Conservation (phyloP, 2,113 vertebrate species). For the Thomomys bottae region DNA sequence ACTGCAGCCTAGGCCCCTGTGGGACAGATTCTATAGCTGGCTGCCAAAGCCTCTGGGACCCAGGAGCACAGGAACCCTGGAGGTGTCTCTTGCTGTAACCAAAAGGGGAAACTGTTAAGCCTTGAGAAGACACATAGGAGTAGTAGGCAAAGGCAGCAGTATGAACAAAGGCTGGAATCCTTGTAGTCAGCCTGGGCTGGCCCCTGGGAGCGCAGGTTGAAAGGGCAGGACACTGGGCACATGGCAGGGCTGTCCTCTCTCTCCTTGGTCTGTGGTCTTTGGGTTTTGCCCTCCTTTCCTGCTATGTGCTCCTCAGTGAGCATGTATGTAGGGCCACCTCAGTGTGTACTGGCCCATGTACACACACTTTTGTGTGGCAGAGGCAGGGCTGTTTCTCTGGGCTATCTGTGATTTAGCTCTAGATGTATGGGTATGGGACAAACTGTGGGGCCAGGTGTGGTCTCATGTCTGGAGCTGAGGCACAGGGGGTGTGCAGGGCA, state of each 20-base stretch:
- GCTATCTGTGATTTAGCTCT: neutral
- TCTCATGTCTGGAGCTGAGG: neutral
- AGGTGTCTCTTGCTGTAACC: neutral
- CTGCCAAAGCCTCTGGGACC: neutral
- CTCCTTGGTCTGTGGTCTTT: neutral
- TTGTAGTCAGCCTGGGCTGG: no score
- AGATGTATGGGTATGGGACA: neutral
- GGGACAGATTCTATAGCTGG: neutral
- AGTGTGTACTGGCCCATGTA: neutral
- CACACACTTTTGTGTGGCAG: accelerated
- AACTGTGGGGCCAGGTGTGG: neutral
- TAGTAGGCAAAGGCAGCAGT: neutral
- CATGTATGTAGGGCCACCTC: no score
- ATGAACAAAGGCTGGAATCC: neutral
- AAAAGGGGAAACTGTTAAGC: neutral
- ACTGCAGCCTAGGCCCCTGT: neutral
- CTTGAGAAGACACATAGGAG: neutral
- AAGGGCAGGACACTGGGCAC: neutral
- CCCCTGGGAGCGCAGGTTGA: no score
- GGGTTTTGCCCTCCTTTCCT: neutral
- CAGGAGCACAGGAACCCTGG: accelerated
- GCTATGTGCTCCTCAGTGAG: neutral
- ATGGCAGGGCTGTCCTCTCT: neutral
- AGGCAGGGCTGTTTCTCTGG: neutral
- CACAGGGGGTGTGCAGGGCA: neutral